Percentiles rank a stretch among this genome's conserved stretches.
These are phyloP conservation scores for Babylonia areolata DNA, from an alignment of 1,140 invertebrate genomes.

Conservation along the genomic window DNA sequence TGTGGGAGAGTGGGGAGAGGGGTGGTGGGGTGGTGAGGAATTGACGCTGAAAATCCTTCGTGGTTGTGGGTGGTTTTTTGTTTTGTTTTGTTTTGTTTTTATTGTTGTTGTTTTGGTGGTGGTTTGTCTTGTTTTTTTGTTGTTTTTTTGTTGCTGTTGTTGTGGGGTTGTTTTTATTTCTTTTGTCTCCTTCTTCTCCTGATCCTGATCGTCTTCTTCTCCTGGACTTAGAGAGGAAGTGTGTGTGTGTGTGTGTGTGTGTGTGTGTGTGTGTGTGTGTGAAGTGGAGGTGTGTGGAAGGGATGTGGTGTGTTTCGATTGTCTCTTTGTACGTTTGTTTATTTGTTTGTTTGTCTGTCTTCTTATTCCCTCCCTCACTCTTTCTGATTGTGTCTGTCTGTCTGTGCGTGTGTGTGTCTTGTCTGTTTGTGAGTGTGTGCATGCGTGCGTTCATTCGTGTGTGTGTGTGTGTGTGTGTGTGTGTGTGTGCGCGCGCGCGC, in stretches of 20 bases:
- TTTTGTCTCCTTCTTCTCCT: no score
- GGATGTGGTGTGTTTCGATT: not conserved
- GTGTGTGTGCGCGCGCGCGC: not conserved
- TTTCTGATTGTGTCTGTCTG: not conserved
- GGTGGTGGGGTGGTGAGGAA: no score
- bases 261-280: not conserved
- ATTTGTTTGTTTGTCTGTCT: not conserved
- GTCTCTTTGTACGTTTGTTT: not conserved
- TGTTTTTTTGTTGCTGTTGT: not conserved
- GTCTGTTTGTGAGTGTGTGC: not conserved
- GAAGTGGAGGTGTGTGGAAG: not conserved
- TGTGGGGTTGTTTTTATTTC: not conserved
- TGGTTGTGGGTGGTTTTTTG: not conserved
- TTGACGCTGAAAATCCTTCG: no score
- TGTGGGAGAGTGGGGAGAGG: no score
- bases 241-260: conserved; percentile 26
- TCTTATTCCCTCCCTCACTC: not conserved
- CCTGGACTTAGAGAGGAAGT: no score
- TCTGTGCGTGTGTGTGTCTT: not conserved
- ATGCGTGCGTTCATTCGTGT: not conserved
- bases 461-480: not conserved
- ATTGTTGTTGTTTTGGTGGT: not conserved
- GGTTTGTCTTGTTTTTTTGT: not conserved
- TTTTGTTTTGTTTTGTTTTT: not conserved
- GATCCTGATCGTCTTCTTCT: no score